Evolutionary conservation across 2,113 vertebrate species (phyloP).

Genomic region (Microcebus griseorufus): DNA sequence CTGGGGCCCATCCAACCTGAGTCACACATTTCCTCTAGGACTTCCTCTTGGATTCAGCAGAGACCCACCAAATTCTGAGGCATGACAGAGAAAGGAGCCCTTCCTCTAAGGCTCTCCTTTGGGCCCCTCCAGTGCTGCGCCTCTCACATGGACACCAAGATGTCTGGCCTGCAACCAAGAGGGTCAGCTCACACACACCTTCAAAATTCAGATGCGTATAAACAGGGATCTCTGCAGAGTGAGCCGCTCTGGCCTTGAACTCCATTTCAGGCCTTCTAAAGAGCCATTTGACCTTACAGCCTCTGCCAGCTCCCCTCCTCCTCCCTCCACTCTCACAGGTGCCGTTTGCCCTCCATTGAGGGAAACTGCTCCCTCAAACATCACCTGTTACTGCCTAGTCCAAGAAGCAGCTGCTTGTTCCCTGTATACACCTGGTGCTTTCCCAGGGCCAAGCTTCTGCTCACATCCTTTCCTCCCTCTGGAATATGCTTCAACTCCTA

Average conservation of each 20-base stretch:
- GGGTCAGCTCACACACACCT: not conserved
- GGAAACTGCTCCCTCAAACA: not conserved
- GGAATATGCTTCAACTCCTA: rapidly evolving
- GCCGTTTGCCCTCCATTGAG: not conserved
- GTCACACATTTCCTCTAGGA: not conserved
- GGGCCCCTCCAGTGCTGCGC: not conserved
- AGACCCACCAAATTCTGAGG: not conserved
- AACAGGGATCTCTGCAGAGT: not conserved
- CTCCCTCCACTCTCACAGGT: not conserved
- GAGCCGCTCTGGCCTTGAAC: not conserved
- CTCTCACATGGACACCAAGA: not conserved
- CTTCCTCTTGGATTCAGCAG: not conserved
- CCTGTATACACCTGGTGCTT: conserved; percentile 1
- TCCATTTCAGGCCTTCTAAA: not conserved
- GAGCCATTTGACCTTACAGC: not conserved
- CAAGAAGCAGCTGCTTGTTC: conserved; percentile 25
- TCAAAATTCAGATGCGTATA: not conserved
- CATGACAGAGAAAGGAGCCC: not conserved
- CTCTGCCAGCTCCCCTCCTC: not conserved
- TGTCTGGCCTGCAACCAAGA: not conserved
- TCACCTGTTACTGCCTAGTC: not conserved
- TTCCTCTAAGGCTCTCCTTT: not conserved
- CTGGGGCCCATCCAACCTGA: not conserved
- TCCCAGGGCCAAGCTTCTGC: not conserved
- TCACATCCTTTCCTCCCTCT: not conserved